phyloP scores from a whole-genome alignment of 2,797 vertebrate genomes.

The Macropus fuliginosus region DNA sequence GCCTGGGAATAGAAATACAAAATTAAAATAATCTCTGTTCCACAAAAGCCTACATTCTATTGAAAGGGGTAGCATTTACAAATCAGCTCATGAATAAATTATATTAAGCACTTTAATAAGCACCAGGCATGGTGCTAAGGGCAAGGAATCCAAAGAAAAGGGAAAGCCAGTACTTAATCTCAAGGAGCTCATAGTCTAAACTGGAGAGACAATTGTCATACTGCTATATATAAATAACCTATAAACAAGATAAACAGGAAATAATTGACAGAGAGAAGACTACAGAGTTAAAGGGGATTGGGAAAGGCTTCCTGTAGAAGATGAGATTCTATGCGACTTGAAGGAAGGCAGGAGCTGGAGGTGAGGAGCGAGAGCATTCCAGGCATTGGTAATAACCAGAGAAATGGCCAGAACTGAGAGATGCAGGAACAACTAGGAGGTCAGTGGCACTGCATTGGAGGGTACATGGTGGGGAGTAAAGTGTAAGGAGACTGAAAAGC shows the following conservation, averaged over 20 bases:
- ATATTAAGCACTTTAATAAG: not conserved
- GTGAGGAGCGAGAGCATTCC: not conserved
- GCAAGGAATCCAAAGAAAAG: not conserved
- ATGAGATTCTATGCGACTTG: not conserved
- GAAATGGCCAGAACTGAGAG: not conserved
- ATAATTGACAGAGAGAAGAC: not conserved
- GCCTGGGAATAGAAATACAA: not conserved
- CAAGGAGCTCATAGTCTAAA: not conserved
- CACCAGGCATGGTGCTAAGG: not conserved
- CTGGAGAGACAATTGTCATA: not conserved
- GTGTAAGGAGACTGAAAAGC: too few relatives aligned
- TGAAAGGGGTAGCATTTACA: not conserved
- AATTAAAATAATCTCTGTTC: not conserved
- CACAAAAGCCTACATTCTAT: not conserved
- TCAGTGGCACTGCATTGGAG: not conserved
- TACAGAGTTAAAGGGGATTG: not conserved
- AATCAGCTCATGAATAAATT: not conserved
- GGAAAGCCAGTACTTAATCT: not conserved
- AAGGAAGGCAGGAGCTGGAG: not conserved
- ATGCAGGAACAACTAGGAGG: not conserved
- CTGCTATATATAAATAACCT: not conserved
- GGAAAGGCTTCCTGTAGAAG: not conserved
- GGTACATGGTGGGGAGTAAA: too few relatives aligned
- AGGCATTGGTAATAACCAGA: not conserved
- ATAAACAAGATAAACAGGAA: not conserved